Evolutionary conservation across 2,113 vertebrate species (phyloP).

Genomic region (Pithys albifrons): DNA sequence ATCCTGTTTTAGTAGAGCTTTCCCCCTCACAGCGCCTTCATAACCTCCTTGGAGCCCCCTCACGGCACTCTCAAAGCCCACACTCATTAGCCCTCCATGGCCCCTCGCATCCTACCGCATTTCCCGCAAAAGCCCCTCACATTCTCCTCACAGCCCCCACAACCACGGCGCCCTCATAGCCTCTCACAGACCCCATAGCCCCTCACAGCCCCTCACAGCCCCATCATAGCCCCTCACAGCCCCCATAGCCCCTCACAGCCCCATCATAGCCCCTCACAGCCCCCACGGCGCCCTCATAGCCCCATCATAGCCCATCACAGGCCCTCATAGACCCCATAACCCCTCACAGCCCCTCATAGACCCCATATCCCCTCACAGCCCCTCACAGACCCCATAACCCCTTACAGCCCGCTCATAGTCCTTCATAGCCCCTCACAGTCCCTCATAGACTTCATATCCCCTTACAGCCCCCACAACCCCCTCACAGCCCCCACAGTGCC

Average conservation of each 20-base stretch:
- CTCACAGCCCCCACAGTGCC: background rate
- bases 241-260: too few species aligned
- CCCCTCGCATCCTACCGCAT: accelerated
- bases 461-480: background rate
- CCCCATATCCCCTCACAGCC: background rate
- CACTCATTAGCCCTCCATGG: background rate
- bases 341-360: too few species aligned
- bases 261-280: background rate
- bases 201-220: too few species aligned
- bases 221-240: too few species aligned
- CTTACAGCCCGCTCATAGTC: background rate
- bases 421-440: too few species aligned
- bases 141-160: background rate
- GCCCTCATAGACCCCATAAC: accelerated
- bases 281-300: too few species aligned
- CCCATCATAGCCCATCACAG: background rate
- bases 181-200: background rate
- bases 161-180: background rate
- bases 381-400: too few species aligned
- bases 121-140: background rate
- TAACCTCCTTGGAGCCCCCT: background rate
- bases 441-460: too few species aligned
- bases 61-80: too few species aligned
- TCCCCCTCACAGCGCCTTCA: background rate
- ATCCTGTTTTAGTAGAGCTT: background rate